Conservation (phyloP, 2,888 invertebrate species). For the Ctena decussata region DNA sequence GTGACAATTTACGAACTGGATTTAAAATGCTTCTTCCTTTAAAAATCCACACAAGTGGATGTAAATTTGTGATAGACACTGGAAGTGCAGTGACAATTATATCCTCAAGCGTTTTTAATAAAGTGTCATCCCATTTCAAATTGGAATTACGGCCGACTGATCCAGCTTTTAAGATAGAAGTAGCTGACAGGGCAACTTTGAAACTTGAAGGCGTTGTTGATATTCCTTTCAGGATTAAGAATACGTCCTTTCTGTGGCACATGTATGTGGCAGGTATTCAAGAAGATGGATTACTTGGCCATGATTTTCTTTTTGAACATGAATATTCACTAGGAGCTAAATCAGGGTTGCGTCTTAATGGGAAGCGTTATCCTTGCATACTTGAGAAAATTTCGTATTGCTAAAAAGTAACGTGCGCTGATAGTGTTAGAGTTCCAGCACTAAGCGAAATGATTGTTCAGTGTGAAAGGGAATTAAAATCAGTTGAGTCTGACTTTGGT, state of each 20-base stretch:
- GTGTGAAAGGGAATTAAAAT: neutral
- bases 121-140: neutral
- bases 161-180: slow-evolving; percentile 8
- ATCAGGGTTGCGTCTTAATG: neutral
- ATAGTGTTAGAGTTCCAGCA: neutral
- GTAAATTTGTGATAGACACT: neutral
- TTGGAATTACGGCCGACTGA: neutral
- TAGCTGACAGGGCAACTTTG: slow-evolving; percentile 11
- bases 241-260: slow-evolving; percentile 25
- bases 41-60: neutral
- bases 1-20: neutral
- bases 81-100: neutral
- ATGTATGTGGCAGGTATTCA: slow-evolving; percentile 36
- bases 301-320: slow-evolving; percentile 21
- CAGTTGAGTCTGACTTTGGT: neutral
- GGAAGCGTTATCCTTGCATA: neutral
- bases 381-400: neutral
- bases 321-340: neutral
- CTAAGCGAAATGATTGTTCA: neutral
- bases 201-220: neutral
- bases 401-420: neutral
- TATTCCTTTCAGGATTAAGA: neutral
- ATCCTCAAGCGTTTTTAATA: neutral
- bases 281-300: slow-evolving; percentile 44
- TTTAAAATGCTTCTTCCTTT: neutral